Conservation (phyloP, 2,797 vertebrate species). For the Anabas testudineus region DNA sequence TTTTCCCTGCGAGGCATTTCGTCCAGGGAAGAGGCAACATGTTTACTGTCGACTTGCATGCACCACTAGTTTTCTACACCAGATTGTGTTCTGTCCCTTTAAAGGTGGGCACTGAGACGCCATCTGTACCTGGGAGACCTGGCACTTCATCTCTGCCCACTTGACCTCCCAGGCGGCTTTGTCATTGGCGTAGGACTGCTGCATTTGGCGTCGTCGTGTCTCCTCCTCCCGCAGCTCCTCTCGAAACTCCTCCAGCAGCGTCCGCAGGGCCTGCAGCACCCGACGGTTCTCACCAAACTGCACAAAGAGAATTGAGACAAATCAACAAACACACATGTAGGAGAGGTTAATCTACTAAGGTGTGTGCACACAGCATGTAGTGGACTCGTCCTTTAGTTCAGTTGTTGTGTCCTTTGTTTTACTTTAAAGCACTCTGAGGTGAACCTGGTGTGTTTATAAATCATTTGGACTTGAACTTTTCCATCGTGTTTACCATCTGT, state of each 20-base stretch:
- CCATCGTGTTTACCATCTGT: constrained; percentile 25
- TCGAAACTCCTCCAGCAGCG: constrained; percentile 93
- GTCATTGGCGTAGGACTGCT: constrained; percentile 92
- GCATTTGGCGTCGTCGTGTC: constrained; percentile 86
- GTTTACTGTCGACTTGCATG: constrained; percentile 52
- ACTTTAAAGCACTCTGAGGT: constrained; percentile 17
- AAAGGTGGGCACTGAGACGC: constrained; percentile 62
- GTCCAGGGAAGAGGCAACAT: constrained; percentile 49
- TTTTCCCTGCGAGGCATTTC: constrained; percentile 22
- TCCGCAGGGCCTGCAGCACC: constrained; percentile 88
- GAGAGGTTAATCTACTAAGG: not conserved
- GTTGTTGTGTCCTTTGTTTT: constrained; percentile 31
- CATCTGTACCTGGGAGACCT: constrained; percentile 89
- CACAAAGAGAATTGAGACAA: not conserved
- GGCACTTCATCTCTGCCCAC: constrained; percentile 90
- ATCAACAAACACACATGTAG: not conserved
- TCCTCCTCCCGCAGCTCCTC: constrained; percentile 91
- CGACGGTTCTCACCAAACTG: constrained; percentile 91
- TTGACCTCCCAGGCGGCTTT: constrained; percentile 96
- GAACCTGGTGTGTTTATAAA: constrained; percentile 43
- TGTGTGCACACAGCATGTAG: not conserved
- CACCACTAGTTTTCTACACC: not conserved
- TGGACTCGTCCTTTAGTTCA: constrained; percentile 1
- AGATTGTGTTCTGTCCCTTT: constrained; percentile 60
- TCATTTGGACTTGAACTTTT: constrained; percentile 34